These are phyloP conservation scores for Trachurus trachurus DNA, from an alignment of 2,797 vertebrate genomes.

Conservation along the genomic window DNA sequence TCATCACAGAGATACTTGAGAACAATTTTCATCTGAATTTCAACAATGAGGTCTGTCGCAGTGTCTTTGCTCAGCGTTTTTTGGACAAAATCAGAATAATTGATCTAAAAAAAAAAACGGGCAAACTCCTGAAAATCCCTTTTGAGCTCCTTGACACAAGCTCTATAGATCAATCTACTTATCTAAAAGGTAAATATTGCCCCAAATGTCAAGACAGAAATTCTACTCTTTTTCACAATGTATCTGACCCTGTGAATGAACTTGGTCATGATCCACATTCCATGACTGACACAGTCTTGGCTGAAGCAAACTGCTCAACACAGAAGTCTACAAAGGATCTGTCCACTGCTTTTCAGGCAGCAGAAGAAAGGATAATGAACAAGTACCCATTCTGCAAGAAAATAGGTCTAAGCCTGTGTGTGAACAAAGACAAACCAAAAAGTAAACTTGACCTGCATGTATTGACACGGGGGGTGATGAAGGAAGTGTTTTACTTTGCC, in stretches of 20 bases:
- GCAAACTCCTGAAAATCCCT: fast-evolving
- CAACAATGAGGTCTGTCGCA: not conserved
- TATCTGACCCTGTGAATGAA: not conserved
- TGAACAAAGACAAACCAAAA: too few relatives aligned
- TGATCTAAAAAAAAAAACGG: fast-evolving
- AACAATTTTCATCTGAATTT: too few relatives aligned
- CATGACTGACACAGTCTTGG: conserved; percentile 6
- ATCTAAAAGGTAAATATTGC: too few relatives aligned
- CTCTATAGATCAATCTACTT: not conserved
- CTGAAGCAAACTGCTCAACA: not conserved
- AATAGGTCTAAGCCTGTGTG: too few relatives aligned
- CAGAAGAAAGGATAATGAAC: too few relatives aligned
- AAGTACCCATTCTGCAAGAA: too few relatives aligned
- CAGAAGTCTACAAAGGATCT: too few relatives aligned
- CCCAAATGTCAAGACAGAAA: conserved; percentile 17
- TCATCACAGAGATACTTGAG: too few relatives aligned
- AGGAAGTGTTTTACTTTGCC: conserved; percentile 25
- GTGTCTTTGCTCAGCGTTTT: not conserved
- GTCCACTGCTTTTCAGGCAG: too few relatives aligned
- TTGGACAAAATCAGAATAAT: not conserved
- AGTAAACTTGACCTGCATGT: too few relatives aligned
- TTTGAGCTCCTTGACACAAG: conserved; percentile 37
- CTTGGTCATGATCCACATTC: too few relatives aligned
- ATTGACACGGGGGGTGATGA: too few relatives aligned
- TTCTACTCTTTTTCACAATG: not conserved